Evolutionary conservation across 2,888 invertebrate species (phyloP).

Genomic region (Actias luna): DNA sequence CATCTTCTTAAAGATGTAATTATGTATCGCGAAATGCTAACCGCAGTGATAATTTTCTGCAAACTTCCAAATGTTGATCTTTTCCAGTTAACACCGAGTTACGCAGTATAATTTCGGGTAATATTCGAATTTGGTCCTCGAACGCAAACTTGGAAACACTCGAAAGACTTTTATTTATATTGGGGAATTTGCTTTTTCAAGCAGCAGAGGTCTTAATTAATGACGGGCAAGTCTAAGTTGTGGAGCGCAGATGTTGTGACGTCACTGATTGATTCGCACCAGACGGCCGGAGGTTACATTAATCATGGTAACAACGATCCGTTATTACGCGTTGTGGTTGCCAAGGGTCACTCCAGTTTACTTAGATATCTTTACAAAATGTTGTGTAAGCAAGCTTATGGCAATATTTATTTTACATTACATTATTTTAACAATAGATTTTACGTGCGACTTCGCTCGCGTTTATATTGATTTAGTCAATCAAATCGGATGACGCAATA

Average conservation of each 20-base stretch:
- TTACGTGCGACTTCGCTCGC: too few relatives aligned
- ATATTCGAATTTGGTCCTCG: too few relatives aligned
- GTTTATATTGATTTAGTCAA: too few relatives aligned
- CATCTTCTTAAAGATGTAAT: neutral
- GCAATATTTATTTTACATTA: neutral
- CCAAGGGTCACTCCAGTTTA: slow-evolving; percentile 18
- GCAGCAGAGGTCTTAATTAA: slow-evolving; percentile 29
- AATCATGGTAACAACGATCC: slow-evolving; percentile 45
- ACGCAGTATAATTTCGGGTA: neutral
- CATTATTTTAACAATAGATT: too few relatives aligned
- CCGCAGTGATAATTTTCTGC: neutral
- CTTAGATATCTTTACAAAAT: neutral
- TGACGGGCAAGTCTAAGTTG: slow-evolving; percentile 38
- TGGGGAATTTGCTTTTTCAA: neutral
- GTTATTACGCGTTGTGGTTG: slow-evolving; percentile 25
- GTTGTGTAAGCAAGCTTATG: neutral
- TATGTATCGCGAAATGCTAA: neutral
- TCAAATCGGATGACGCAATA: too few relatives aligned
- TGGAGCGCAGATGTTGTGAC: slow-evolving; percentile 47
- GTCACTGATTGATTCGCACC: slow-evolving; percentile 59
- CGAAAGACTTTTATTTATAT: neutral
- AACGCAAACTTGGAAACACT: neutral
- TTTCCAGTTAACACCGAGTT: neutral
- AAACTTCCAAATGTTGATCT: neutral
- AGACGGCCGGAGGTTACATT: slow-evolving; percentile 41